Evolutionary conservation across 1,140 invertebrate genomes (phyloP).

Genomic region (Nymphalis io): DNA sequence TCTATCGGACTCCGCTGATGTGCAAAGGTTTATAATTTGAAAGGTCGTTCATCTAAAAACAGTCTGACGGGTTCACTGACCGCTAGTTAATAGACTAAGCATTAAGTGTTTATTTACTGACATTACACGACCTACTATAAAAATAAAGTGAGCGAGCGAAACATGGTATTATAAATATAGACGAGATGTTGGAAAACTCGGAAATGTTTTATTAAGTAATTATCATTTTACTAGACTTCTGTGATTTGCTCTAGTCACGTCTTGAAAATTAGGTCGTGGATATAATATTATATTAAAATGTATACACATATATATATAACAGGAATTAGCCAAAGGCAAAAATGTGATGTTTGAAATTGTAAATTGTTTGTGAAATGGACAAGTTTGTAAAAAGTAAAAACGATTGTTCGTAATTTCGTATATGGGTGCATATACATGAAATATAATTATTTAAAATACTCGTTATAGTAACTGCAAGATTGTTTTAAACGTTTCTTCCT

Average conservation of each 20-base stretch:
- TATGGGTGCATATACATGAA: not conserved
- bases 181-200: slow-evolving; percentile 3
- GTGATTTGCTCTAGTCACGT: slow-evolving; percentile 6
- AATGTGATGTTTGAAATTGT: no score
- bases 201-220: slow-evolving; percentile 23
- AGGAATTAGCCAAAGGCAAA: no score
- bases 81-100: slow-evolving; percentile 54
- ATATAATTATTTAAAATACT: not conserved
- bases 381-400: not conserved
- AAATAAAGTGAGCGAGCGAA: slow-evolving; percentile 45
- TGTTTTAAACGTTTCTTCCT: slow-evolving; percentile 20
- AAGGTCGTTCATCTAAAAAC: slow-evolving; percentile 74
- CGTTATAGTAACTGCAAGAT: slow-evolving; percentile 4
- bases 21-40: slow-evolving; percentile 36
- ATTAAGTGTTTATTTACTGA: slow-evolving; percentile 58
- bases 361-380: no score
- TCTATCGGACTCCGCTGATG: not conserved
- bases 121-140: slow-evolving; percentile 47
- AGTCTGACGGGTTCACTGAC: slow-evolving; percentile 69
- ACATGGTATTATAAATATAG: slow-evolving; percentile 27
- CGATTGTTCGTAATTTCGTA: not conserved
- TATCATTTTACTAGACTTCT: slow-evolving; percentile 10
- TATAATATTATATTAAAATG: not conserved
- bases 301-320: no score
- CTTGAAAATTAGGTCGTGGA: not conserved